phyloP scores from a whole-genome alignment of 2,113 vertebrate species.

The Todiramphus saurophagus region DNA sequence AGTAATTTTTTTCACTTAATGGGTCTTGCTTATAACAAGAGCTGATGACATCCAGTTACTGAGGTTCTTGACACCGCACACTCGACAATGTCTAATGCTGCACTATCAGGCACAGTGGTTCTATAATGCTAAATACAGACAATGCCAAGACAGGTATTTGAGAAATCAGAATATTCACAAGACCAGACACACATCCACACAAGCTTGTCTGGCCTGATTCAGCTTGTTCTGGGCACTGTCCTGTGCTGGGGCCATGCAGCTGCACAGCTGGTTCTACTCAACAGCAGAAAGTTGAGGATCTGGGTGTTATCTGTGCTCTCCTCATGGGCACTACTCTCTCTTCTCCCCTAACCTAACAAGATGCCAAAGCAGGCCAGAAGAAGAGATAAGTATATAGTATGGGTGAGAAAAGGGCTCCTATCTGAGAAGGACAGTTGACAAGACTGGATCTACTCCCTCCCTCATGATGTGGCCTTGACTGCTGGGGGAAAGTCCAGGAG shows the following conservation, averaged over 20 bases:
- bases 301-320: neutral
- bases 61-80: neutral
- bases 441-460: neutral
- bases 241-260: neutral
- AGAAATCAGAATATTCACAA: neutral
- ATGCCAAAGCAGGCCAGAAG: neutral
- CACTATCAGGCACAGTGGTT: neutral
- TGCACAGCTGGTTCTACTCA: neutral
- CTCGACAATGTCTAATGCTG: neutral
- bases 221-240: neutral
- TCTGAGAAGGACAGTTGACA: neutral
- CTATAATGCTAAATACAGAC: neutral
- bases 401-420: neutral
- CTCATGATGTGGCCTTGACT: neutral
- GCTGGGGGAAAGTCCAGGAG: fast-evolving
- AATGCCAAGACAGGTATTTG: neutral
- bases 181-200: neutral
- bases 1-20: neutral
- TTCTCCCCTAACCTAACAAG: neutral
- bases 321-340: neutral
- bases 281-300: neutral
- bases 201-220: neutral
- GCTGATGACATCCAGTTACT: neutral
- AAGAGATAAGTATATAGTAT: neutral
- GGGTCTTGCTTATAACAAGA: neutral